A percentile compares a stretch with the other conserved stretches of the same genome.
Conservation (phyloP, 2,113 vertebrate species). For the Saguinus midas region DNA sequence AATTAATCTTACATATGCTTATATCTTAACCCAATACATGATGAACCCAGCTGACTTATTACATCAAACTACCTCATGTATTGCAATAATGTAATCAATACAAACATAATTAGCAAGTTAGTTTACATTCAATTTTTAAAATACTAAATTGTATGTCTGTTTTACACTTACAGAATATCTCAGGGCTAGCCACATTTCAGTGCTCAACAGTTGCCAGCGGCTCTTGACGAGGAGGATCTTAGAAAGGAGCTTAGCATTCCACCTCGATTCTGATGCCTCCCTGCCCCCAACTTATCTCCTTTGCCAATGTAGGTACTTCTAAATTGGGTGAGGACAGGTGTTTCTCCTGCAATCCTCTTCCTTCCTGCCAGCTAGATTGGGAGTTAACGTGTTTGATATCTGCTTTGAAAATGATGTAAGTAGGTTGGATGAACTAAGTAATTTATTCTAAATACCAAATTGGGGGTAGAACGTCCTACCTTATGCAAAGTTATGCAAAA, state of each 20-base stretch:
- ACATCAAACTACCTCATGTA: neutral
- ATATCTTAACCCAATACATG: neutral
- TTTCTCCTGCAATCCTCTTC: constrained; percentile 21
- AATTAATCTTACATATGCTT: neutral
- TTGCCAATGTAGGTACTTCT: neutral
- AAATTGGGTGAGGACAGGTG: constrained; percentile 15
- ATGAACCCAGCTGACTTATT: neutral
- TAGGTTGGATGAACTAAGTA: constrained; percentile 7
- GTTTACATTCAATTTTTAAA: neutral
- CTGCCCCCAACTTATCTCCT: neutral
- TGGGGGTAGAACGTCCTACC: neutral
- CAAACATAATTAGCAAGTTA: neutral
- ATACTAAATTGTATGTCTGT: neutral
- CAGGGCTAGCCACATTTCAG: neutral
- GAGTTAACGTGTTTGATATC: neutral
- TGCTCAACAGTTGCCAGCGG: neutral
- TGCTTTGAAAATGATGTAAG: constrained; percentile 12
- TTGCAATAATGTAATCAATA: neutral
- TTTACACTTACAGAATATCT: neutral
- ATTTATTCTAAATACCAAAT: neutral
- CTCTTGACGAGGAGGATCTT: neutral
- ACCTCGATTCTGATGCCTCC: neutral
- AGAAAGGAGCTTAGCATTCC: neutral
- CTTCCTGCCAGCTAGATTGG: neutral
- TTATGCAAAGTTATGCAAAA: neutral